phyloP scores from a whole-genome alignment of 2,797 vertebrate genomes.

The Melanotaenia boesemani region DNA sequence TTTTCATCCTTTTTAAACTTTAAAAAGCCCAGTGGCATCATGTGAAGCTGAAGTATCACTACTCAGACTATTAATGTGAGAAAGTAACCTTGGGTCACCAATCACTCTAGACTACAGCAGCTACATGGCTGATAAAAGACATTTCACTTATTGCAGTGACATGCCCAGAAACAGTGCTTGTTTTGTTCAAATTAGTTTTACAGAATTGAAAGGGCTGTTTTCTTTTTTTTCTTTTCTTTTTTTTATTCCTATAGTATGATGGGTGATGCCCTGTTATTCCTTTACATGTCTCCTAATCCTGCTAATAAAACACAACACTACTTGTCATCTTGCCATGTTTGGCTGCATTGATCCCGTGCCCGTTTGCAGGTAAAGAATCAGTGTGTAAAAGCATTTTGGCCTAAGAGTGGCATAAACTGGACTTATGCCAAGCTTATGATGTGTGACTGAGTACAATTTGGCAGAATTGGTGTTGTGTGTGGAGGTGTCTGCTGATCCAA shows the following conservation, averaged over 20 bases:
- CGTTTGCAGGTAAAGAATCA: neutral
- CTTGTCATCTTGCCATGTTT: neutral
- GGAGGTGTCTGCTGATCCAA: neutral
- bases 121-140: slow-evolving; percentile 24
- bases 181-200: slow-evolving; percentile 56
- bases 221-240: slow-evolving; percentile 2
- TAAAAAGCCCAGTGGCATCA: neutral
- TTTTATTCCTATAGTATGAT: slow-evolving; percentile 40
- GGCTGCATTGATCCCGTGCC: neutral
- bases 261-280: neutral
- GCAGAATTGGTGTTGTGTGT: neutral
- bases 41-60: slow-evolving; percentile 19
- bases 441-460: neutral
- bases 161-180: slow-evolving; percentile 29
- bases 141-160: slow-evolving; percentile 27
- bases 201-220: slow-evolving; percentile 15
- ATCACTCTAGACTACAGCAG: slow-evolving; percentile 55
- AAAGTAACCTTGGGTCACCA: slow-evolving; percentile 48
- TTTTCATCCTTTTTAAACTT: slow-evolving; percentile 1
- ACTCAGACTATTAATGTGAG: slow-evolving; percentile 38
- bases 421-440: neutral
- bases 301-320: slow-evolving; percentile 14
- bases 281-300: slow-evolving; percentile 36
- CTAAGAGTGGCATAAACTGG: neutral
- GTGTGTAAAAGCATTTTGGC: neutral